Percentiles rank a stretch among this genome's conserved stretches.
phyloP scores from a whole-genome alignment of 1,140 invertebrate species.

The Drosophila kurseongensis region DNA sequence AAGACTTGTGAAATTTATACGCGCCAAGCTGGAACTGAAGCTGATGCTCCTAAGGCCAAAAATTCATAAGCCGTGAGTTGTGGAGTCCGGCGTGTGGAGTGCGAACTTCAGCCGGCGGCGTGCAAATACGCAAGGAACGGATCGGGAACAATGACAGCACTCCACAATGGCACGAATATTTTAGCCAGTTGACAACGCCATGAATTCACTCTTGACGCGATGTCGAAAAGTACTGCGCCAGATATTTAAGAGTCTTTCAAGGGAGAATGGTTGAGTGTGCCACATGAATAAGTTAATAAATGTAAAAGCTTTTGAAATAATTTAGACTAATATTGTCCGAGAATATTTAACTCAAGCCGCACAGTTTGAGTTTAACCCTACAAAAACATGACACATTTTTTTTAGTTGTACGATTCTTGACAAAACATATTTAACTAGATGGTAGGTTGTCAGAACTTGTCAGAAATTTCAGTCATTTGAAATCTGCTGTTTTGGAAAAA shows the following conservation, averaged over 20 bases:
- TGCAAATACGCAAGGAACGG: conserved; percentile 19
- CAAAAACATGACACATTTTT: too few relatives aligned
- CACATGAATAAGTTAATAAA: background rate
- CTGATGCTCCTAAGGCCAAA: conserved; percentile 40
- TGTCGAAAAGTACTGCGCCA: conserved; percentile 6
- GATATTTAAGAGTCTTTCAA: conserved; percentile 24
- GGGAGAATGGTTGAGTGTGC: background rate
- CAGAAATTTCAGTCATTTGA: too few relatives aligned
- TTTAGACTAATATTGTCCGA: background rate
- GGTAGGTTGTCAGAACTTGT: too few relatives aligned
- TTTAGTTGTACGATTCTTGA: too few relatives aligned
- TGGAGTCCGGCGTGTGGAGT: conserved; percentile 4
- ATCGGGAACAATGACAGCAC: conserved; percentile 28
- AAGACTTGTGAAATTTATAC: conserved; percentile 50
- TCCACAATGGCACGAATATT: conserved; percentile 16
- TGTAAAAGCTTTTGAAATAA: background rate
- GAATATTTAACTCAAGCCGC: background rate
- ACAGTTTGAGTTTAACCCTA: too few relatives aligned
- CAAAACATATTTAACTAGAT: too few relatives aligned
- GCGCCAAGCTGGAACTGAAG: conserved; percentile 14
- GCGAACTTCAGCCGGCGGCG: conserved; percentile 26
- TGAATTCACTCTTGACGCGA: conserved; percentile 18
- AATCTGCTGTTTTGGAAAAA: too few relatives aligned
- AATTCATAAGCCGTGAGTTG: conserved; percentile 50
- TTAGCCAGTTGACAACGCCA: conserved; percentile 37